These are phyloP conservation scores for Bunonema sp. DNA, from an alignment of 2,888 invertebrate genomes.

Conservation along the genomic window DNA sequence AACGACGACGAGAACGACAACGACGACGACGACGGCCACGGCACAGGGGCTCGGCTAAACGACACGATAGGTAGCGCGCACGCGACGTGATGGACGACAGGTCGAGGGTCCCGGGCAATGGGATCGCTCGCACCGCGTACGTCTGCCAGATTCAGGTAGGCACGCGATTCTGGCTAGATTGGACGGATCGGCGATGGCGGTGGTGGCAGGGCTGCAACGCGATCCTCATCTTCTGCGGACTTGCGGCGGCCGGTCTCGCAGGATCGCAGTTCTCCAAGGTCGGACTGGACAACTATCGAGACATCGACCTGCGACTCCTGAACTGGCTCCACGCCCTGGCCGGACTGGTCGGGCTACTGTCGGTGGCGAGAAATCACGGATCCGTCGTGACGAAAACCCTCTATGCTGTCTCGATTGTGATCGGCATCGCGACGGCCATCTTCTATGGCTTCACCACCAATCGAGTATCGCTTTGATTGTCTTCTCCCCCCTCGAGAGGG, in stretches of 20 bases:
- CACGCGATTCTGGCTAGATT: neutral
- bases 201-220: constrained; percentile 32
- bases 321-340: constrained; percentile 34
- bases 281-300: constrained; percentile 34
- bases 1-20: too few species aligned
- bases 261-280: constrained; percentile 37
- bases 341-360: constrained; percentile 34
- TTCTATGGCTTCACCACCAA: constrained; percentile 43
- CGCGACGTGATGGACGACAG: too few species aligned
- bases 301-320: constrained; percentile 39
- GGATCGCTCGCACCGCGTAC: constrained; percentile 25
- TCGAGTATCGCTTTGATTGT: constrained; percentile 17
- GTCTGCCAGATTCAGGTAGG: constrained; percentile 29
- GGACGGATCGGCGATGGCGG: neutral
- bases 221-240: constrained; percentile 27
- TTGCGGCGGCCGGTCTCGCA: constrained; percentile 31
- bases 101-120: too few species aligned
- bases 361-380: constrained; percentile 37
- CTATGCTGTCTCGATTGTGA: constrained; percentile 28
- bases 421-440: constrained; percentile 31
- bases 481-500: neutral
- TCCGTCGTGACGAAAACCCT: constrained; percentile 39
- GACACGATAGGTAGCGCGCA: too few species aligned
- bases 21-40: too few species aligned
- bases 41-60: too few species aligned